Evolutionary conservation across 2,797 vertebrate genomes (phyloP), one percentile per base, ranked within the genome.

Genomic region (Serranus cabrilla): DNA sequence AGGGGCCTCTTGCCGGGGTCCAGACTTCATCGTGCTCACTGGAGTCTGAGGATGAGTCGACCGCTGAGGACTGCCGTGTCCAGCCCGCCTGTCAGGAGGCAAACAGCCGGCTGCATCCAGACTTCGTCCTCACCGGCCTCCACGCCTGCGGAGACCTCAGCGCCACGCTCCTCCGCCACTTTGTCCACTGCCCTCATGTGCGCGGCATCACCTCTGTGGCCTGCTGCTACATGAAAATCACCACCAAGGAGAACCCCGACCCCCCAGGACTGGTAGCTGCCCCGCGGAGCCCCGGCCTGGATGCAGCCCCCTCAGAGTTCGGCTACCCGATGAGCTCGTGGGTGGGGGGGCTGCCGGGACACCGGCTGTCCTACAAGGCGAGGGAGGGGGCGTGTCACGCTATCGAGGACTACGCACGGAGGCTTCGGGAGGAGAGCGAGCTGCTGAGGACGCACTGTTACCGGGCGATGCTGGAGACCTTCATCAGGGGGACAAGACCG

Each of bases 141-240:
- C 98, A 99, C 0, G 95, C 98, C 57, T 99, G 97, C 0, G 98
- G 98, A 0, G 98, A 99, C 88, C 96, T 99, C 23, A 97, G 97
- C 25, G 90, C 96, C 0, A 95, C 97, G 17, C 94, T 98, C 61
- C 94, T 99, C 13, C 94, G 95, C 2, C 97, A 97, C 82, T 99
- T 99, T 1, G 89, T 88, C 75, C 69, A 66, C 74, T 96, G 97
- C 78, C 96, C 97, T 0, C 72, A 92, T 0, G 95, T 97, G 9
- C 92, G 84, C 0, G 97, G 94, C 17, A 91, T 99, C 78, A 97
- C 96, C 4, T 96, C 96, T 0, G 97, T 96, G 45, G 96, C 96
- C 2, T 99, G 98, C 64, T 99, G 98, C 90, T 97, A 99, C 93
- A 99, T 99, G 98, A 99, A 99, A 62, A 87, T 98, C 63, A 96